phyloP scores from a whole-genome alignment of 1,140 invertebrate species.

The Thaumetopoea pityocampa region DNA sequence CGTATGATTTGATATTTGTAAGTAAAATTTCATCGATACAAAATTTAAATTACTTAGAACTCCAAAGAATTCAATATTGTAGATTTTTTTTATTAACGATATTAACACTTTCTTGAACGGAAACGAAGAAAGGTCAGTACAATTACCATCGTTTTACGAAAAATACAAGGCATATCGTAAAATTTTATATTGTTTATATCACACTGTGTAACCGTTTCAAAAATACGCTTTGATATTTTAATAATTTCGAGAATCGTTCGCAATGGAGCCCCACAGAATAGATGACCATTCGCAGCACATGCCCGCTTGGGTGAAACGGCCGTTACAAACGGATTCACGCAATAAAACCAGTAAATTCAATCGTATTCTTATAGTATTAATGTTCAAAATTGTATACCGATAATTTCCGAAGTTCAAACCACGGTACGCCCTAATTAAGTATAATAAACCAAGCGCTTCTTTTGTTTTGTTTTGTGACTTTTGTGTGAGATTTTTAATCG shows the following conservation, averaged over 20 bases:
- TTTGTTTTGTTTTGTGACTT: conserved; percentile 3
- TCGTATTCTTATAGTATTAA: conserved; percentile 4
- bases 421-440: conserved; percentile 37
- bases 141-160: no score
- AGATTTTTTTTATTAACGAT: no score
- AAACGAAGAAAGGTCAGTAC: no score
- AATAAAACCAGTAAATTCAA: conserved; percentile 1
- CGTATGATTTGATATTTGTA: no score
- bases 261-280: conserved; percentile 17
- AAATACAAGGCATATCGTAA: no score
- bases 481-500: conserved; percentile 18
- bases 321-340: conserved; percentile 19
- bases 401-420: conserved; percentile 16
- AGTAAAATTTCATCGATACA: no score
- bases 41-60: no score
- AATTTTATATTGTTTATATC: no score
- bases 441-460: conserved; percentile 33
- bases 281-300: conserved; percentile 32
- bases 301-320: conserved; percentile 31
- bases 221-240: no score
- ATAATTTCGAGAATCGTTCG: conserved; percentile 14
- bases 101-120: no score
- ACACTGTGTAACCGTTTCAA: no score
- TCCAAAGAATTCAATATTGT: no score
- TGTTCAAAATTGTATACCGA: conserved; percentile 17